phyloP scores from a whole-genome alignment of 1,140 invertebrate species.

The Nasonia vitripennis region DNA sequence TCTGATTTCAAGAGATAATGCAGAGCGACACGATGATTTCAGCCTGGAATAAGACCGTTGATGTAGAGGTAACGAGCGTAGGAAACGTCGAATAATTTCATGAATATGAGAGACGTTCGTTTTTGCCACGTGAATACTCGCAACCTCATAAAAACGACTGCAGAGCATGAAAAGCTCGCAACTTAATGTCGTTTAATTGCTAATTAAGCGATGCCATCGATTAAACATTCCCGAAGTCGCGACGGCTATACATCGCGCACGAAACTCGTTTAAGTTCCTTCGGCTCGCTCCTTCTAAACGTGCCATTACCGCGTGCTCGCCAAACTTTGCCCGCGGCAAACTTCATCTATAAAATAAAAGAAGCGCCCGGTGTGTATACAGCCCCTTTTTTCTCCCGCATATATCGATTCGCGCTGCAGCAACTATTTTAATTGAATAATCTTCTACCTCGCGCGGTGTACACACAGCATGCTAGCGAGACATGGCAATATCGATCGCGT shows the following conservation, averaged over 20 bases:
- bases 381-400: background rate
- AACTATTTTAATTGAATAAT: constrained; percentile 51
- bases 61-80: no score
- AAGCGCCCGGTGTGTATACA: no score
- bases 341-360: constrained; percentile 42
- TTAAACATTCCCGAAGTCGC: constrained; percentile 42
- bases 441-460: background rate
- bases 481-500: background rate
- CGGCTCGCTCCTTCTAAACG: constrained; percentile 30
- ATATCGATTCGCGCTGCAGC: background rate
- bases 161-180: no score
- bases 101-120: no score
- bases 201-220: constrained; percentile 49
- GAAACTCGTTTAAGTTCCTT: constrained; percentile 49
- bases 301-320: constrained; percentile 17
- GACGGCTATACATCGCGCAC: constrained; percentile 18
- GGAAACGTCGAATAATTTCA: no score
- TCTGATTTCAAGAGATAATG: background rate
- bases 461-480: no score
- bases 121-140: no score
- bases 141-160: constrained; percentile 1
- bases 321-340: constrained; percentile 17
- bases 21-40: no score
- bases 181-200: constrained; percentile 42
- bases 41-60: no score